phyloP scores from a whole-genome alignment of 2,888 invertebrate genomes.

The Yponomeuta malinellus region DNA sequence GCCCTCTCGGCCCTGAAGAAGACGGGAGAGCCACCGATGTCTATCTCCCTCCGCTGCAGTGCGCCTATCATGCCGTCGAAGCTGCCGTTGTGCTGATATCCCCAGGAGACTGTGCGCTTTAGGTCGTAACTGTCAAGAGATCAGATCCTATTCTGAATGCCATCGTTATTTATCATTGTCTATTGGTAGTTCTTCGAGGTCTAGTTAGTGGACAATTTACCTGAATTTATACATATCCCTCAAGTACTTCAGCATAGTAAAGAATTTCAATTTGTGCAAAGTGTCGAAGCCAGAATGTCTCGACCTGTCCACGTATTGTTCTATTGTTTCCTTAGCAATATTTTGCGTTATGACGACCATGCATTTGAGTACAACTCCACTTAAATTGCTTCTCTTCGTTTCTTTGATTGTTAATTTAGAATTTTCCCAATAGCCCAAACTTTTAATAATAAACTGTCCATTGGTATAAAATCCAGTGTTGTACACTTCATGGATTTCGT shows the following conservation, averaged over 20 bases:
- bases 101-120: slow-evolving; percentile 76
- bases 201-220: slow-evolving; percentile 47
- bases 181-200: not conserved
- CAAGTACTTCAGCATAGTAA: slow-evolving; percentile 71
- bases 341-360: slow-evolving; percentile 70
- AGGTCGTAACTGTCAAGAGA: slow-evolving; percentile 51
- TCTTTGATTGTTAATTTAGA: slow-evolving; percentile 41
- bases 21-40: slow-evolving; percentile 80
- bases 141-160: not conserved
- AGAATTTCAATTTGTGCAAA: slow-evolving; percentile 79
- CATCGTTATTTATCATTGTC: not conserved
- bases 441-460: slow-evolving; percentile 60
- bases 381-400: slow-evolving; percentile 65
- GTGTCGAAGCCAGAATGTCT: slow-evolving; percentile 74
- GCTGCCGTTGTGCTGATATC: slow-evolving; percentile 77
- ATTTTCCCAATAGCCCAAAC: slow-evolving; percentile 66
- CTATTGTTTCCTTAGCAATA: slow-evolving; percentile 36
- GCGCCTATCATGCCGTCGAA: slow-evolving; percentile 80
- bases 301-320: slow-evolving; percentile 56
- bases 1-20: slow-evolving; percentile 79
- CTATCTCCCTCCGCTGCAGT: slow-evolving; percentile 72
- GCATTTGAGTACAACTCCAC: slow-evolving; percentile 71
- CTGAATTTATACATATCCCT: slow-evolving; percentile 80
- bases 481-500: slow-evolving; percentile 62
- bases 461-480: slow-evolving; percentile 74